Evolutionary conservation across 2,888 invertebrate species (phyloP).

Genomic region (Eupithecia subfuscata): DNA sequence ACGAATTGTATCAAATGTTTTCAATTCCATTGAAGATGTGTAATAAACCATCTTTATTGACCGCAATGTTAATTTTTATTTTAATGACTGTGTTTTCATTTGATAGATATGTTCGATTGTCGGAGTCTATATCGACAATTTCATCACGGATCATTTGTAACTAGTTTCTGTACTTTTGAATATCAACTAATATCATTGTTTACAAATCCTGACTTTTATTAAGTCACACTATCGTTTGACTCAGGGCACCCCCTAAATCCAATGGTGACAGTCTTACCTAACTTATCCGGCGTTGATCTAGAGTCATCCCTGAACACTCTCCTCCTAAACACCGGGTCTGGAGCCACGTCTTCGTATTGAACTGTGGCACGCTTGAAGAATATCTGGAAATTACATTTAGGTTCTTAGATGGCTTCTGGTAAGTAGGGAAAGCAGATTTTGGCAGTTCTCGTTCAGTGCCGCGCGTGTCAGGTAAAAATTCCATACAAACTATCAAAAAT

Average conservation of each 20-base stretch:
- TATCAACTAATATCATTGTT: neutral
- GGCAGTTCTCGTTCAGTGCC: too few species aligned
- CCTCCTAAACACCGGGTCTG: constrained; percentile 87
- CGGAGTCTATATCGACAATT: neutral
- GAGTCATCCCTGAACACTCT: constrained; percentile 85
- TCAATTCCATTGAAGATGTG: neutral
- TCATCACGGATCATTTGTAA: neutral
- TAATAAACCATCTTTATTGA: neutral
- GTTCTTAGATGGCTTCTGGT: neutral
- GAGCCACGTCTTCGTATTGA: constrained; percentile 80
- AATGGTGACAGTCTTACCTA: constrained; percentile 66
- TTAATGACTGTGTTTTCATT: neutral
- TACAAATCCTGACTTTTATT: neutral
- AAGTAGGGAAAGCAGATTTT: too few species aligned
- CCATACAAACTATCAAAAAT: too few species aligned
- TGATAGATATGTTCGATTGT: neutral
- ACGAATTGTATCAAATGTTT: neutral
- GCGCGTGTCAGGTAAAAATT: too few species aligned
- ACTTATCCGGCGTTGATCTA: constrained; percentile 75
- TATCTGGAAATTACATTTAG: constrained; percentile 55
- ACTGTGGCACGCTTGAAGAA: constrained; percentile 72
- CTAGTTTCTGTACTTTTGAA: neutral
- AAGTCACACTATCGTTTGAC: neutral
- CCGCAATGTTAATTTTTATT: neutral
- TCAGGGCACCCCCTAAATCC: neutral